Percentiles rank a stretch among this genome's conserved stretches.
phyloP scores from a whole-genome alignment of 2,797 vertebrate species.

The Clarias laeviceps region DNA sequence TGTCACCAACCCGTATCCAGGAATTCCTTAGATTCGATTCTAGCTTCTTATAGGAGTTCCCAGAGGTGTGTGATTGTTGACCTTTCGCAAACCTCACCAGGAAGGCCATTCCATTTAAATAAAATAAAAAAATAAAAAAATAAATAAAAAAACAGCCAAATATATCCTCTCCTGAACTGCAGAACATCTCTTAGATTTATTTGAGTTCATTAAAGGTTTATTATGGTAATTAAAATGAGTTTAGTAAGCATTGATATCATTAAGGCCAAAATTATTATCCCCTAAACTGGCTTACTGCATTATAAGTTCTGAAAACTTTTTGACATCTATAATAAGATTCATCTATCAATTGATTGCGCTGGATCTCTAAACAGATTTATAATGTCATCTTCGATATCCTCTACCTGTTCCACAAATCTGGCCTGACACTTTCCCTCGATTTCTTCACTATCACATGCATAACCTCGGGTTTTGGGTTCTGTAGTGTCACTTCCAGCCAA shows the following conservation, averaged over 20 bases:
- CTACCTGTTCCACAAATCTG: constrained; percentile 17
- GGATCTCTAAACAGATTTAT: constrained; percentile 21
- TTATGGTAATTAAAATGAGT: no score
- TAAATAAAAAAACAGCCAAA: not conserved
- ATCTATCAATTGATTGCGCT: not conserved
- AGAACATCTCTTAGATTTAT: not conserved
- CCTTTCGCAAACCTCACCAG: not conserved
- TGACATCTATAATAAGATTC: not conserved
- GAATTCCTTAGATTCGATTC: not conserved
- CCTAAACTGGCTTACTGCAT: not conserved
- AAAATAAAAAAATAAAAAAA: not conserved
- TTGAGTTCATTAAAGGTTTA: not conserved
- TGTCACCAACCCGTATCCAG: not conserved
- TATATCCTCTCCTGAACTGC: not conserved
- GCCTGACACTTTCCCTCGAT: not conserved
- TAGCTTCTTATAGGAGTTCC: not conserved
- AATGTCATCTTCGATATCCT: constrained; percentile 15
- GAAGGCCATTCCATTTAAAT: not conserved
- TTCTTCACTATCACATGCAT: constrained; percentile 34
- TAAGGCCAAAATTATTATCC: not conserved
- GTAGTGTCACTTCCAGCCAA: not conserved
- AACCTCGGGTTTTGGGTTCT: not conserved
- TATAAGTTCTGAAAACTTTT: not conserved
- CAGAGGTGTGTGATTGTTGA: not conserved
- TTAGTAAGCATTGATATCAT: not conserved